These are phyloP conservation scores for Oreortyx pictus DNA, from an alignment of 2,797 vertebrate species.

Conservation along the genomic window DNA sequence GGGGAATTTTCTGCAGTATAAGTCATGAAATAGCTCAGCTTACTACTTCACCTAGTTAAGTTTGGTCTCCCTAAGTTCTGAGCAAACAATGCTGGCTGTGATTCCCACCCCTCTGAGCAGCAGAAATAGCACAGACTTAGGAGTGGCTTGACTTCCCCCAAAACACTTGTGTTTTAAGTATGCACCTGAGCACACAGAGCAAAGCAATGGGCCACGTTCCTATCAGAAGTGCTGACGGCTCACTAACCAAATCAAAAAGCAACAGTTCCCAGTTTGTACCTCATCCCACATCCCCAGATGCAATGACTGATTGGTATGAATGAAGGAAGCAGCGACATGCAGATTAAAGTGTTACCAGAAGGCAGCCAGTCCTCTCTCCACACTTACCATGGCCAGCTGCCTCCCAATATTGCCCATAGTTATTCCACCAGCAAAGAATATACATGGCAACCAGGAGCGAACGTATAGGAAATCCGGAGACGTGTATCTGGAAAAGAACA, in stretches of 20 bases:
- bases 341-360: not conserved
- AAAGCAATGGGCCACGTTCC: not conserved
- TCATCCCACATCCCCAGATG: not conserved
- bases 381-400: constrained; percentile 92
- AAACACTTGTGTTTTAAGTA: not conserved
- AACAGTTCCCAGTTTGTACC: not conserved
- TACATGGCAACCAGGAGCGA: constrained; percentile 95
- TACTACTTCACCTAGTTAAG: not conserved
- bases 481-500: constrained; percentile 85
- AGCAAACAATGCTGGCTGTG: not conserved
- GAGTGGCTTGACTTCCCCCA: not conserved
- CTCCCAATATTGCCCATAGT: constrained; percentile 98
- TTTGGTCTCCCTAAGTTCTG: not conserved
- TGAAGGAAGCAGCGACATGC: not conserved
- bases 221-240: not conserved
- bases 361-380: not conserved
- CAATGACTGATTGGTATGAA: not conserved
- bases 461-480: constrained; percentile 96
- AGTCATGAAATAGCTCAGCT: not conserved
- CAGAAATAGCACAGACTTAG: not conserved
- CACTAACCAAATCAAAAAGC: not conserved
- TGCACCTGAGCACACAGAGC: not conserved
- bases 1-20: not conserved
- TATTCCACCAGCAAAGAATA: constrained; percentile 98
- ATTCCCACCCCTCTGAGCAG: not conserved